These are phyloP conservation scores for Antennarius maculatus DNA, from an alignment of 2,797 vertebrate genomes.

Conservation along the genomic window DNA sequence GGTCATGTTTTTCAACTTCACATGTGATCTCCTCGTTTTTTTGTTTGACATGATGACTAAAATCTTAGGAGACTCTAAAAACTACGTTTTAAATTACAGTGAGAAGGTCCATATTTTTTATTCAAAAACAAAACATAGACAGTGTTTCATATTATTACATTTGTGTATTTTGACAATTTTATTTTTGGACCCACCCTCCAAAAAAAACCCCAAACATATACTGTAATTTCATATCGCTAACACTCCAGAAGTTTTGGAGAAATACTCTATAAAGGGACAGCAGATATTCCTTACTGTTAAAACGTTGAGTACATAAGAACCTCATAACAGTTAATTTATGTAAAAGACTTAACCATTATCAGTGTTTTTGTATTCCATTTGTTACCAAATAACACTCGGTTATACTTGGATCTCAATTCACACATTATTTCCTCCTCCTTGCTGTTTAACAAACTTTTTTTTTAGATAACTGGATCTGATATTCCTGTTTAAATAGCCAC, in stretches of 20 bases:
- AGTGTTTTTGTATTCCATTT: not conserved
- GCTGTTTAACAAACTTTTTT: not conserved
- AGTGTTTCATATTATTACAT: constrained; percentile 8
- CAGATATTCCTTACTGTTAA: not conserved
- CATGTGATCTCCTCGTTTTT: not conserved
- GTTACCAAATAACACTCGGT: not conserved
- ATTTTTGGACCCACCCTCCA: not conserved
- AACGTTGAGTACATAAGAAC: not conserved
- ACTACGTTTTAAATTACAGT: not conserved
- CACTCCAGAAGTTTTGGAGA: constrained; percentile 1
- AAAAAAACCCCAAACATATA: not conserved
- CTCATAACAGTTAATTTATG: not conserved
- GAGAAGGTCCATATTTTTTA: constrained; percentile 1
- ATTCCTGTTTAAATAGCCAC: not conserved
- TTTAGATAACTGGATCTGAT: not conserved
- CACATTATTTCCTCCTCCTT: constrained; percentile 16
- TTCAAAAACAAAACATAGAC: constrained; percentile 1
- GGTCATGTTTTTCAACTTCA: not conserved
- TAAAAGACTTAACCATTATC: not conserved
- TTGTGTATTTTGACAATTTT: constrained; percentile 1
- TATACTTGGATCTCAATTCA: not conserved
- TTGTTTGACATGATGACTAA: constrained; percentile 2
- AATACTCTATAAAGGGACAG: constrained; percentile 1
- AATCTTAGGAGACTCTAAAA: not conserved
- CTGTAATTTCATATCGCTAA: not conserved